phyloP scores from a whole-genome alignment of 2,797 vertebrate genomes.

The Rhinogobio ventralis region DNA sequence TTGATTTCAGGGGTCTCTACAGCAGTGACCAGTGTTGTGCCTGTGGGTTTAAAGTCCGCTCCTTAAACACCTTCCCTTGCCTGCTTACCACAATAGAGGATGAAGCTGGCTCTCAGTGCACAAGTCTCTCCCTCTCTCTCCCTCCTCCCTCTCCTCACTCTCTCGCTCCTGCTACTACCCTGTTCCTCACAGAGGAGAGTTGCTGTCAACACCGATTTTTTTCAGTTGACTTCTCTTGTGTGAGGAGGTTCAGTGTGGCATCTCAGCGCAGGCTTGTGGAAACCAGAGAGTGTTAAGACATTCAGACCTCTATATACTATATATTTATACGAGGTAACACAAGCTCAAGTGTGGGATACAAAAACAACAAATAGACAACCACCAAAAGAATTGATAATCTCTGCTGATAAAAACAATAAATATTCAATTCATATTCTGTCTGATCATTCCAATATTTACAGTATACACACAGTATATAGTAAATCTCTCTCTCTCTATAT shows the following conservation, averaged over 20 bases:
- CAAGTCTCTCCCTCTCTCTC: constrained; percentile 57
- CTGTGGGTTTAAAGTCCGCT: constrained; percentile 47
- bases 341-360: constrained; percentile 6
- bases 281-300: constrained; percentile 26
- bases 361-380: constrained; percentile 58
- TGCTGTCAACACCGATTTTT: constrained; percentile 93
- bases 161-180: constrained; percentile 32
- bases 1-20: constrained; percentile 48
- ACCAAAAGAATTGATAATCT: constrained; percentile 73
- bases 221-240: constrained; percentile 87
- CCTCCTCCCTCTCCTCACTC: constrained; percentile 71
- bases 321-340: constrained; percentile 62
- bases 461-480: neutral
- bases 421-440: neutral
- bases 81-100: constrained; percentile 60
- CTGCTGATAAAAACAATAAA: constrained; percentile 67
- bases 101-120: constrained; percentile 66
- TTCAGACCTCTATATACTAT: constrained; percentile 67
- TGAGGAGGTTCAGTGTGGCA: constrained; percentile 88
- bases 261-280: constrained; percentile 80
- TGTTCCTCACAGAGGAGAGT: constrained; percentile 70
- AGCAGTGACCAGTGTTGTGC: constrained; percentile 54
- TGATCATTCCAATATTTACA: neutral
- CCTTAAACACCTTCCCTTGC: constrained; percentile 52
- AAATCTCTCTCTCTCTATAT: neutral